phyloP scores from a whole-genome alignment of 2,797 vertebrate species.

The Zalophus californianus region DNA sequence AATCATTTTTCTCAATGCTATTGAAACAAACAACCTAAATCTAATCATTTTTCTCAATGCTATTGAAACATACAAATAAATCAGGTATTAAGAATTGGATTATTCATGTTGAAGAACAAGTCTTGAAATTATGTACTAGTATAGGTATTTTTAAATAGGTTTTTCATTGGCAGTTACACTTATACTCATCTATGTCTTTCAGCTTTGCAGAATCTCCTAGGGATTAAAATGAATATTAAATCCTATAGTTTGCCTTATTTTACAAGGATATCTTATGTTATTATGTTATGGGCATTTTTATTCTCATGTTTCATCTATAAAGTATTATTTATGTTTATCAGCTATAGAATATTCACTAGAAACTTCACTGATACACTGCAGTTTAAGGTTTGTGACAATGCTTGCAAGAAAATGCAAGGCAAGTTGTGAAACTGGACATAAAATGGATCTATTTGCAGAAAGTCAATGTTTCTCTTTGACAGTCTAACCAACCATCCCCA shows the following conservation, averaged over 20 bases:
- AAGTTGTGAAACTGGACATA: not conserved
- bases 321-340: not conserved
- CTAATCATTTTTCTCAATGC: not conserved
- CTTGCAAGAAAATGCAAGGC: not conserved
- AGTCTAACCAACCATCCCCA: not conserved
- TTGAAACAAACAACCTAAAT: not conserved
- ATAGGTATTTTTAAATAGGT: not conserved
- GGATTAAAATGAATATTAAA: conserved; percentile 3
- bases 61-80: not conserved
- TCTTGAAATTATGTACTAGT: not conserved
- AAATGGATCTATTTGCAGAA: not conserved
- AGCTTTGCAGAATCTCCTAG: not conserved
- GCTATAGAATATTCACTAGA: not conserved
- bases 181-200: not conserved
- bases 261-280: not conserved
- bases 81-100: not conserved
- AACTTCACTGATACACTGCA: not conserved
- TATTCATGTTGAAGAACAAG: not conserved
- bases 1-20: not conserved
- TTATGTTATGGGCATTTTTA: conserved; percentile 27
- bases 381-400: not conserved
- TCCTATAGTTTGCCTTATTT: not conserved
- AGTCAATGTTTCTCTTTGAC: not conserved
- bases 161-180: not conserved
- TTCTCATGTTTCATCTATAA: not conserved